Percentiles rank a stretch among this genome's conserved stretches.
Conservation (phyloP, 2,888 invertebrate genomes). For the Chirona hameri region DNA sequence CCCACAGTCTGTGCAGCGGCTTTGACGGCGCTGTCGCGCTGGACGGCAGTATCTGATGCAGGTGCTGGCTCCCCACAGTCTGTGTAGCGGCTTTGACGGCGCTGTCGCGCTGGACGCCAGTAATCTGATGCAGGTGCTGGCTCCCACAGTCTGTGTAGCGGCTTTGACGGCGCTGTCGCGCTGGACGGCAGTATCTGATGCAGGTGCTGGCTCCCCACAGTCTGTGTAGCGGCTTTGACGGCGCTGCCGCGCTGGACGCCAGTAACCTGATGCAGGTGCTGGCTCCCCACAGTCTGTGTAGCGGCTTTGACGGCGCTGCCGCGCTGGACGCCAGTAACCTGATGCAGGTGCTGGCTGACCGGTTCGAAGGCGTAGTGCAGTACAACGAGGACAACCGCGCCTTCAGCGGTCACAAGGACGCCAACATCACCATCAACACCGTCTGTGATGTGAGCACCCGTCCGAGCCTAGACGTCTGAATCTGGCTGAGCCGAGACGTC, state of each 20-base stretch:
- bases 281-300: constrained; percentile 54
- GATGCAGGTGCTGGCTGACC: constrained; percentile 73
- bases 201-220: constrained; percentile 74
- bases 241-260: constrained; percentile 60
- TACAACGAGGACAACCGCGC: constrained; percentile 90
- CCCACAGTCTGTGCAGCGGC: constrained; percentile 74
- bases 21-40: constrained; percentile 57
- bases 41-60: constrained; percentile 76
- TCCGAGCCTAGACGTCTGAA: no score
- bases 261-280: constrained; percentile 76
- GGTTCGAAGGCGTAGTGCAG: constrained; percentile 87
- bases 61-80: no score
- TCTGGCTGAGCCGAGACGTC: no score
- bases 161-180: constrained; percentile 57
- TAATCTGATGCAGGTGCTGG: constrained; percentile 75
- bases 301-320: constrained; percentile 60
- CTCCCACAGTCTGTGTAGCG: constrained; percentile 77
- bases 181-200: constrained; percentile 73
- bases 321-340: constrained; percentile 71
- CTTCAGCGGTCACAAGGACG: constrained; percentile 55
- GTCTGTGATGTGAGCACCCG: constrained; percentile 57
- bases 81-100: constrained; percentile 68
- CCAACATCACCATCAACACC: constrained; percentile 73
- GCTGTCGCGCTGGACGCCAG: constrained; percentile 62
- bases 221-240: constrained; percentile 70